Evolutionary conservation across 23 tunicate genomes (phyloP).

Genomic region (Halocynthia roretzi): DNA sequence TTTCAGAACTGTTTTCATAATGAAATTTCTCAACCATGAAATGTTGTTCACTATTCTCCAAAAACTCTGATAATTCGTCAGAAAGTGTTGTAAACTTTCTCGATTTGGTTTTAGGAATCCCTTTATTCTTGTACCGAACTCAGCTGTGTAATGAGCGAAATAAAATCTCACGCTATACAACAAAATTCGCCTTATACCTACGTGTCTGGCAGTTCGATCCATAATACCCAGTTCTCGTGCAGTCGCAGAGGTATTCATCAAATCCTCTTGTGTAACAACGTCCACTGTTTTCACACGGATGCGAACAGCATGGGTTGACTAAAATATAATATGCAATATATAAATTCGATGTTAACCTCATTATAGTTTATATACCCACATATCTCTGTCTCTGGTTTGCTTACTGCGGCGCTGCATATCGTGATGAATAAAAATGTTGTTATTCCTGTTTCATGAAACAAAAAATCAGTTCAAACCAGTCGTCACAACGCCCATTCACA

Average conservation of each 20-base stretch:
- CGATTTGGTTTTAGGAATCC: constrained; percentile 28
- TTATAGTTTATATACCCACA: no score
- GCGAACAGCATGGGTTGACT: constrained; percentile 59
- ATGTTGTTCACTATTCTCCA: constrained; percentile 56
- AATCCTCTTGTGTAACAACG: constrained; percentile 29
- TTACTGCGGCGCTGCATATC: no score
- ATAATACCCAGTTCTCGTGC: constrained; percentile 39
- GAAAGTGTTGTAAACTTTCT: background rate
- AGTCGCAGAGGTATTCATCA: constrained; percentile 28
- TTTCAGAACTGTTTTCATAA: constrained; percentile 37
- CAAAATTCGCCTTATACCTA: constrained; percentile 10
- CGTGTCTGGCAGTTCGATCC: constrained; percentile 42
- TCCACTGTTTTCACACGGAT: constrained; percentile 42
- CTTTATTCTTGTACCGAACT: constrained; percentile 29
- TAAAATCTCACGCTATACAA: background rate
- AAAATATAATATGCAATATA: background rate
- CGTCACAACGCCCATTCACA: no score
- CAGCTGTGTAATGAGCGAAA: background rate
- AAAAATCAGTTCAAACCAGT: no score
- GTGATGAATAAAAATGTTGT: no score
- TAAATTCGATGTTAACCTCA: no score
- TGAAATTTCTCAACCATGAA: constrained; percentile 20
- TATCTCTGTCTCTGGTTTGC: no score
- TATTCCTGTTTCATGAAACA: no score
- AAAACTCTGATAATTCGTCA: constrained; percentile 26